phyloP scores from a whole-genome alignment of 2,797 vertebrate genomes.

The Schizopygopsis malacanthus region DNA sequence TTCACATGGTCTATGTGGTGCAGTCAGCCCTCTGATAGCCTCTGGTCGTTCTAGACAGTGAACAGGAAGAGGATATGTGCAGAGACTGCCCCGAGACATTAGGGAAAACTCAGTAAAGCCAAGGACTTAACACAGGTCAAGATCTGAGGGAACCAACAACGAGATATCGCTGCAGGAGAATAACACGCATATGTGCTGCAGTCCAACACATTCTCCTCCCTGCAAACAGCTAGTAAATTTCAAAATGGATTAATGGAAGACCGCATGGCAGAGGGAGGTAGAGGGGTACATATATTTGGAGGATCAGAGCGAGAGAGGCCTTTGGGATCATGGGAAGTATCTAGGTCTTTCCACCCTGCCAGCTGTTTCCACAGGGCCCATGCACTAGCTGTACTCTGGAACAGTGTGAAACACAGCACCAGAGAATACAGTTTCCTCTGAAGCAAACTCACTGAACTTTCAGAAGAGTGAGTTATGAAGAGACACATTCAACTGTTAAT shows the following conservation, averaged over 20 bases:
- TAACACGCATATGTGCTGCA: slow-evolving; percentile 7
- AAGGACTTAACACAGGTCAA: slow-evolving; percentile 53
- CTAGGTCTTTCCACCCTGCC: slow-evolving; percentile 45
- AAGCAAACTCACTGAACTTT: slow-evolving; percentile 14
- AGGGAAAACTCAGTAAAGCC: slow-evolving; percentile 53
- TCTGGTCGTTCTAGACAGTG: slow-evolving; percentile 22
- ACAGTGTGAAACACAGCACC: slow-evolving; percentile 25
- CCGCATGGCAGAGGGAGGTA: not conserved
- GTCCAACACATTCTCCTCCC: slow-evolving; percentile 8
- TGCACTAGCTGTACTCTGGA: slow-evolving; percentile 6
- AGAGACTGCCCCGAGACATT: slow-evolving; percentile 22
- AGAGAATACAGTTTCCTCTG: slow-evolving; percentile 13
- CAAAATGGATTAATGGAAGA: slow-evolving; percentile 14
- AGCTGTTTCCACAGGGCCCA: slow-evolving; percentile 51
- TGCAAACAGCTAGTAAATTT: slow-evolving; percentile 15
- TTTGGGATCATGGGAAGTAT: slow-evolving; percentile 52
- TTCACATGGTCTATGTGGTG: slow-evolving; percentile 3
- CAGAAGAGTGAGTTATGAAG: slow-evolving; percentile 6
- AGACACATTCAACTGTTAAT: not conserved
- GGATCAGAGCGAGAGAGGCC: slow-evolving; percentile 32
- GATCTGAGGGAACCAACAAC: slow-evolving; percentile 42
- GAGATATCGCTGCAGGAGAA: slow-evolving; percentile 10
- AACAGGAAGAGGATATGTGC: slow-evolving; percentile 50
- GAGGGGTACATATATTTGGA: slow-evolving; percentile 15
- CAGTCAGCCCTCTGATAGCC: slow-evolving; percentile 28